Conservation (phyloP, 2,888 invertebrate genomes). For the Trichogramma dendrolimi region DNA sequence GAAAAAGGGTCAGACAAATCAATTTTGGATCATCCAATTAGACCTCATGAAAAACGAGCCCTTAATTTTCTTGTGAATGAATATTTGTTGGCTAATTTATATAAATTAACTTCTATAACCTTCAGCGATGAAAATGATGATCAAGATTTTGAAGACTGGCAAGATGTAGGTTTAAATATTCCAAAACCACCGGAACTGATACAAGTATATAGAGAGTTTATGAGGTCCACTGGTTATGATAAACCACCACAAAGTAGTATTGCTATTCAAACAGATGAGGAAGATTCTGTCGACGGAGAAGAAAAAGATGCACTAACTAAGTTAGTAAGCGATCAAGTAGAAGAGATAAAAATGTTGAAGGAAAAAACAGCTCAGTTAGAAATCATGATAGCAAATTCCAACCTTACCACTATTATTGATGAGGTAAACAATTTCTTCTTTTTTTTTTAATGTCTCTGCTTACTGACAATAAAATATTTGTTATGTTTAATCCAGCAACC, state of each 20-base stretch:
- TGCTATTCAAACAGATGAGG: conserved; percentile 42
- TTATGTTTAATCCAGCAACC: conserved; percentile 26
- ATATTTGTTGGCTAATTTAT: conserved; percentile 72
- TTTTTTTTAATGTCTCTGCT: background rate
- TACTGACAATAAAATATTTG: conserved; percentile 10
- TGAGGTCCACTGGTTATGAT: conserved; percentile 52
- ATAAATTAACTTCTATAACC: conserved; percentile 83
- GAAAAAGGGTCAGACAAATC: conserved; percentile 52
- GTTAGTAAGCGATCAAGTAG: conserved; percentile 32
- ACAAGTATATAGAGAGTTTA: conserved; percentile 62
- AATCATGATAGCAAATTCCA: conserved; percentile 45
- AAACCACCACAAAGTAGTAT: conserved; percentile 55
- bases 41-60: conserved; percentile 78
- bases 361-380: conserved; percentile 57
- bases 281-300: conserved; percentile 21
- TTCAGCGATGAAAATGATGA: conserved; percentile 88
- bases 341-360: conserved; percentile 57
- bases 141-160: conserved; percentile 91
- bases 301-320: conserved; percentile 36
- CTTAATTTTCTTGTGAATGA: conserved; percentile 85
- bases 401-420: conserved; percentile 29
- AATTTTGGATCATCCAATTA: conserved; percentile 56
- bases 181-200: conserved; percentile 74
- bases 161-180: conserved; percentile 84
- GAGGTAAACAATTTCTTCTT: conserved; percentile 29